Percentiles rank a stretch among this genome's conserved stretches.
These are phyloP conservation scores for Ecdyonurus torrentis DNA, from an alignment of 2,888 invertebrate genomes.

Conservation along the genomic window DNA sequence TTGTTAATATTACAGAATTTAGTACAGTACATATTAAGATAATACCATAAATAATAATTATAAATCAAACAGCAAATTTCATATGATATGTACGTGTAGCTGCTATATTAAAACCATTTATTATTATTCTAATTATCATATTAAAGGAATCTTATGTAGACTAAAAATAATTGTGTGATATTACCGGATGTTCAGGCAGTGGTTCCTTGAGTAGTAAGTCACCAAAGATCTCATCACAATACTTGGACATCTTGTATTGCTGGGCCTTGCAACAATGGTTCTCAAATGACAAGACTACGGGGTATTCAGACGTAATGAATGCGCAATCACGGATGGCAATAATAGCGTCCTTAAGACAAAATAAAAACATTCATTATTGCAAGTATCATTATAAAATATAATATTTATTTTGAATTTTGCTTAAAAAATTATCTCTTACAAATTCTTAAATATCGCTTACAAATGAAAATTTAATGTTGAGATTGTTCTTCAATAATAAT, in stretches of 20 bases:
- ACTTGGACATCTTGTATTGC: slow-evolving; percentile 50
- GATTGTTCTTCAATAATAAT: too few relatives aligned
- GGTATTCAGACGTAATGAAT: slow-evolving; percentile 47
- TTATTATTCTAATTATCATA: too few relatives aligned
- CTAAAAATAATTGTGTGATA: slow-evolving; percentile 12
- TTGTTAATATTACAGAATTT: too few relatives aligned
- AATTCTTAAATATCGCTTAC: too few relatives aligned
- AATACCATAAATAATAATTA: too few relatives aligned
- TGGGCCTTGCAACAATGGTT: slow-evolving; percentile 48
- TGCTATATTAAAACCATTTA: neutral
- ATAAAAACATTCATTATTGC: too few relatives aligned
- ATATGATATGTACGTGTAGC: neutral
- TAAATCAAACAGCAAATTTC: neutral
- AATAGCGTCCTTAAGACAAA: slow-evolving; percentile 39
- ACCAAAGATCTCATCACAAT: slow-evolving; percentile 51
- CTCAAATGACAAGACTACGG: slow-evolving; percentile 50
- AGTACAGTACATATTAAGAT: too few relatives aligned
- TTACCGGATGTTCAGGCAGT: slow-evolving; percentile 38
- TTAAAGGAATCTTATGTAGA: too few relatives aligned
- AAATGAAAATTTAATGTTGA: too few relatives aligned
- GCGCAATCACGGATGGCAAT: slow-evolving; percentile 48
- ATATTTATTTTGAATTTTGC: too few relatives aligned
- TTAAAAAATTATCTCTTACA: too few relatives aligned
- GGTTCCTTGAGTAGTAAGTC: slow-evolving; percentile 42
- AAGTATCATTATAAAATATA: too few relatives aligned